phyloP scores from a whole-genome alignment of 2,888 invertebrate species.

The Platycheirus albimanus region DNA sequence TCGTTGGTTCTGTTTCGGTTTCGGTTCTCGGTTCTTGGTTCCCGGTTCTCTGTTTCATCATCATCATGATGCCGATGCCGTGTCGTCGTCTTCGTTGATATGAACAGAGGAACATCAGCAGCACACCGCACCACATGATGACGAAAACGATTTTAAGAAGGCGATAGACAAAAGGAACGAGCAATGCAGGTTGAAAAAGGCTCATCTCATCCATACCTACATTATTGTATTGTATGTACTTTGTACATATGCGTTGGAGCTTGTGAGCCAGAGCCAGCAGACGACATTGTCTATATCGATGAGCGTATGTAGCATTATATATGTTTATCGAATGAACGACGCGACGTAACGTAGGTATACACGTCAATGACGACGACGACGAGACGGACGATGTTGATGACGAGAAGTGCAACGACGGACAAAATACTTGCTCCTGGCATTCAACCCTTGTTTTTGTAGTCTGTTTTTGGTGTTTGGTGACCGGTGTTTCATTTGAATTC shows the following conservation, averaged over 20 bases:
- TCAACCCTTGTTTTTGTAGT: conserved; percentile 44
- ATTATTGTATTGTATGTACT: too few species aligned
- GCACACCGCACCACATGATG: conserved; percentile 36
- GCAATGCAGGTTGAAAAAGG: conserved; percentile 67
- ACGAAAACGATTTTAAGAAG: conserved; percentile 67
- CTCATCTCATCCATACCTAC: too few species aligned
- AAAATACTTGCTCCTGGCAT: conserved; percentile 30
- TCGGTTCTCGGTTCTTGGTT: conserved; percentile 1
- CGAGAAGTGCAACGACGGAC: conserved; percentile 12
- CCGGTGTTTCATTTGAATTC: conserved; percentile 61
- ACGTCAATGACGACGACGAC: too few species aligned
- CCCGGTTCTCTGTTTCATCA: too few species aligned
- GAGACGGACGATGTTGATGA: too few species aligned
- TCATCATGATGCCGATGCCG: too few species aligned
- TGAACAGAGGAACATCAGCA: conserved; percentile 1
- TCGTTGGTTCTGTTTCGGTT: conserved; percentile 62
- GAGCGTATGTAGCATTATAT: conserved; percentile 30
- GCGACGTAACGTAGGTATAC: conserved; percentile 17
- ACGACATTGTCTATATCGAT: conserved; percentile 71
- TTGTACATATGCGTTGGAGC: too few species aligned
- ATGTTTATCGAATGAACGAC: conserved; percentile 13
- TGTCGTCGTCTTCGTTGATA: conserved; percentile 44
- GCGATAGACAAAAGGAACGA: conserved; percentile 67
- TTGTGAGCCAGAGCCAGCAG: too few species aligned
- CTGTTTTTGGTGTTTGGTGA: too few species aligned